A percentile compares a stretch with the other conserved stretches of the same genome.
Conservation (phyloP, 2,113 vertebrate species). For the Mirza zaza region DNA sequence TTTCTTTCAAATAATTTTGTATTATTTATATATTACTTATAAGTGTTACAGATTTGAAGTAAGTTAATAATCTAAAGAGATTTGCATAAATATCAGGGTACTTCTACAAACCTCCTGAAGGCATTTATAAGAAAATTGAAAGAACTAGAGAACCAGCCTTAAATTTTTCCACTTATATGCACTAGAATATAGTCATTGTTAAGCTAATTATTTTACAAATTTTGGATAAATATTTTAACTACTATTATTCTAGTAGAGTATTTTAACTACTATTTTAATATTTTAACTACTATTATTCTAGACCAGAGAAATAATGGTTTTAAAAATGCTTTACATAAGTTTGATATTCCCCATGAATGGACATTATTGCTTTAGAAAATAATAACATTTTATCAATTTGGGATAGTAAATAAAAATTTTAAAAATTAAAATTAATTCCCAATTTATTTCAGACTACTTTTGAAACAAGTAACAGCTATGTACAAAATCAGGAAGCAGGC, state of each 20-base stretch:
- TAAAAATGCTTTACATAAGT: neutral
- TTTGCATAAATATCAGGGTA: neutral
- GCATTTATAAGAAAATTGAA: neutral
- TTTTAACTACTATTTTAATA: too few relatives aligned
- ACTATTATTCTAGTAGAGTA: too few relatives aligned
- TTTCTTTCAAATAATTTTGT: neutral
- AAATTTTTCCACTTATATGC: neutral
- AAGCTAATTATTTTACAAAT: neutral
- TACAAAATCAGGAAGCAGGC: neutral
- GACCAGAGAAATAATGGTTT: neutral
- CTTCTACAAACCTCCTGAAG: neutral
- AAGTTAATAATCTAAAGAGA: neutral
- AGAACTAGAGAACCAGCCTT: neutral
- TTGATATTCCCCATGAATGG: neutral
- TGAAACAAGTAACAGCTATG: neutral
- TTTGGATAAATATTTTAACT: neutral
- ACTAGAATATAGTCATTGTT: neutral
- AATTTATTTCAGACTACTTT: neutral
- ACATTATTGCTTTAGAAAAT: neutral
- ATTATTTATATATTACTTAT: neutral
- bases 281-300: neutral
- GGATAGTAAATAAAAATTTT: neutral
- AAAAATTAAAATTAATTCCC: neutral
- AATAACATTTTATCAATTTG: neutral
- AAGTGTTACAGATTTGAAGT: neutral